Evolutionary conservation across 1,140 invertebrate species (phyloP), one percentile per base, ranked within the genome.

Genomic region (Bombus confusus): DNA sequence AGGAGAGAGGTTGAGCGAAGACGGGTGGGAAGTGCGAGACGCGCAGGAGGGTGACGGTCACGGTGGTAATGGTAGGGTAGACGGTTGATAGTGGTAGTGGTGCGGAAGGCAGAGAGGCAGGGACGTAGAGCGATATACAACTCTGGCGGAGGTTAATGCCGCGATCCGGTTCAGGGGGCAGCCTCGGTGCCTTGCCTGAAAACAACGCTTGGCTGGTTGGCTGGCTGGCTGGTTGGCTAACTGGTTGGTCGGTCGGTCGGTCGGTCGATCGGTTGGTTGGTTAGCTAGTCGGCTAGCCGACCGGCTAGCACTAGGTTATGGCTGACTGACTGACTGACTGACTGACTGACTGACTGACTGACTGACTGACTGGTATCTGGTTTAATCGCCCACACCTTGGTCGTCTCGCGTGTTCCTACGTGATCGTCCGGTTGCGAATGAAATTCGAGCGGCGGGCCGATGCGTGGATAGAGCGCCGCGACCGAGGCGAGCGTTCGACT

Each of bases 131-230:
- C 80, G 91, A 93, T 92, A 91, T 88, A 87, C 86, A 87, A 88
- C 88, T 83, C 77, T 71, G 90, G 85, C 86, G 87, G 89, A 93
- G 93, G 92, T 93, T 93, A 93, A 94, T 93, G 90, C 91, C 89
- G 93, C 91, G 93, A 93, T 93, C 93, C 92, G 93, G 93, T 94
- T 94, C 92, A 94, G 89, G 93, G 91, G 92, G 91, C 92, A 93
- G 89, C 86, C 88, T 90, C 92, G 87, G 78, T 89, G 86, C 80
- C 85, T 72, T 87, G 89, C 69, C 87, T 91, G 90, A 92, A 92
- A 92, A 92, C 92, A 91, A 91, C 91, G 89, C 87, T 90, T 89
- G 83, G 88, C 85, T 81, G 83, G 28, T 22, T 69, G 76, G 68
- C 37, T 78, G 66, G 31, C 22, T 41, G 74, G 76, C 52, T 37